These are phyloP conservation scores for Mohoua ochrocephala DNA, from an alignment of 2,113 vertebrate genomes.

Conservation along the genomic window DNA sequence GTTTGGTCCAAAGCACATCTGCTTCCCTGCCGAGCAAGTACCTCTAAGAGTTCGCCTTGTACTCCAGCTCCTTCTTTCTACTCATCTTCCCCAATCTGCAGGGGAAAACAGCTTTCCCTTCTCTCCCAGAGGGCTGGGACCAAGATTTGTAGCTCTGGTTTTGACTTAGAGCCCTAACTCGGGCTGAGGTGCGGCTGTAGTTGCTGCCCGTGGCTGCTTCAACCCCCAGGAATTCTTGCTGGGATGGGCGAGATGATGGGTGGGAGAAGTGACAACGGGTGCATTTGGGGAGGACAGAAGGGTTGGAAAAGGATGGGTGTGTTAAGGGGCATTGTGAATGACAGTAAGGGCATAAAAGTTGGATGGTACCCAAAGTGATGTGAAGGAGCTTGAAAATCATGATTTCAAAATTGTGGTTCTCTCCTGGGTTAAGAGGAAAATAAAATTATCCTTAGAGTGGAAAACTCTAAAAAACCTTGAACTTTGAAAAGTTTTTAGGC, in stretches of 20 bases:
- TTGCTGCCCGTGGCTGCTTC: accelerated
- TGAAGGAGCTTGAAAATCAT: background rate
- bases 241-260: background rate
- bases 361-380: accelerated
- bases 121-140: background rate
- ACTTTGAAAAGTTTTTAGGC: background rate
- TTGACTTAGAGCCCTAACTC: background rate
- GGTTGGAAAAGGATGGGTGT: background rate
- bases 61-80: background rate
- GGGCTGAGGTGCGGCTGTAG: background rate
- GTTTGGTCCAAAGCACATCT: background rate
- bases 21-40: background rate
- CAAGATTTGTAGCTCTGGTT: background rate
- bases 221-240: background rate
- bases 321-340: background rate
- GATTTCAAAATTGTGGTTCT: background rate
- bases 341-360: background rate
- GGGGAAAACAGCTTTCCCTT: background rate
- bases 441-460: background rate
- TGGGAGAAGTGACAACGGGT: background rate
- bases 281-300: background rate
- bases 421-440: background rate
- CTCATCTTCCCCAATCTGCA: background rate
- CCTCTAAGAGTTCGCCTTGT: background rate
- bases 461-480: background rate